phyloP scores from a whole-genome alignment of 2,113 vertebrate species.

The Apteryx mantelli region DNA sequence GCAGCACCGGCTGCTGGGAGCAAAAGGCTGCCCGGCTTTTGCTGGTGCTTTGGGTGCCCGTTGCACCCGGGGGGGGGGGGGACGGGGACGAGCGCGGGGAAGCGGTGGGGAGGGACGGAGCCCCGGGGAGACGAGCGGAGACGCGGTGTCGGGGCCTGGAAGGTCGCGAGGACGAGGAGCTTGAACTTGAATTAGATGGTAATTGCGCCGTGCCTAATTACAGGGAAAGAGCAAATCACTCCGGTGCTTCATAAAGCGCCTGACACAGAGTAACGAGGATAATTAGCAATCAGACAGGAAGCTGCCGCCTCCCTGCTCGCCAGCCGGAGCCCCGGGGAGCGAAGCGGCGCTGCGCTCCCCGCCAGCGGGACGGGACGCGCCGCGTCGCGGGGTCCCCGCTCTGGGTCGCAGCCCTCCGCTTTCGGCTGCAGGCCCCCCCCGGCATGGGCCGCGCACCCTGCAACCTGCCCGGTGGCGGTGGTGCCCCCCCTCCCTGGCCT shows the following conservation, averaged over 20 bases:
- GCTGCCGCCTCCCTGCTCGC: constrained; percentile 11
- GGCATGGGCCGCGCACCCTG: too few species aligned
- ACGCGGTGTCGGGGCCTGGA: neutral
- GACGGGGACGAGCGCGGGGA: accelerated
- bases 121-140: neutral
- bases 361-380: too few species aligned
- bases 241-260: constrained; percentile 48
- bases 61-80: neutral
- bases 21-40: too few species aligned
- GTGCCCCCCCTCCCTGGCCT: too few species aligned
- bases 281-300: constrained; percentile 68
- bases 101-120: too few species aligned
- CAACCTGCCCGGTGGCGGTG: too few species aligned
- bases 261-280: constrained; percentile 59
- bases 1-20: neutral
- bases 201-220: constrained; percentile 70
- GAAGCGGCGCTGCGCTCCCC: too few species aligned
- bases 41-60: neutral
- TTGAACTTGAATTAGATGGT: constrained; percentile 62
- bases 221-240: constrained; percentile 63
- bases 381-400: neutral
- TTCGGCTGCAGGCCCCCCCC: neutral
- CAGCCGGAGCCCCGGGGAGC: neutral
- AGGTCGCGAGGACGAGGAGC: constrained; percentile 35
- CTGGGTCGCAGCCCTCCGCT: neutral